phyloP scores from a whole-genome alignment of 2,888 invertebrate species.

The Drosophila nigricruria region DNA sequence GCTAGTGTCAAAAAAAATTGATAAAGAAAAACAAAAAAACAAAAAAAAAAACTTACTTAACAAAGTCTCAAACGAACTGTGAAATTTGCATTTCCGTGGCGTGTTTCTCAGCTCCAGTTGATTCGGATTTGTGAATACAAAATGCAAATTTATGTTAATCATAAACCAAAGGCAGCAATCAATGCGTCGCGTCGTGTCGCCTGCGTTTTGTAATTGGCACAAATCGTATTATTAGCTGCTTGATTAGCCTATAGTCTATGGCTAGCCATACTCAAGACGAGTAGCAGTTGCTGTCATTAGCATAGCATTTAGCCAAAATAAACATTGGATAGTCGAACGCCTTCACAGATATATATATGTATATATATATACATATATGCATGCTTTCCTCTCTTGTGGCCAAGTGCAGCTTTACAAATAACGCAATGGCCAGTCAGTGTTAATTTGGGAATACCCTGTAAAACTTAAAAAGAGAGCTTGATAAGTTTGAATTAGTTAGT shows the following conservation, averaged over 20 bases:
- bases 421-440: constrained; percentile 25
- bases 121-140: constrained; percentile 14
- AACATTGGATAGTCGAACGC: constrained; percentile 36
- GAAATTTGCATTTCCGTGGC: constrained; percentile 41
- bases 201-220: constrained; percentile 49
- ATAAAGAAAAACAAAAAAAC: background rate
- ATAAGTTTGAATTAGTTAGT: background rate
- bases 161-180: background rate
- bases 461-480: too few relatives aligned
- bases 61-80: background rate
- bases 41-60: constrained; percentile 8
- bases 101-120: constrained; percentile 10
- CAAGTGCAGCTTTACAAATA: constrained; percentile 46
- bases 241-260: constrained; percentile 32
- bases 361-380: background rate
- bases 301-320: constrained; percentile 50
- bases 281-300: constrained; percentile 51
- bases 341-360: constrained; percentile 13
- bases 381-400: constrained; percentile 1
- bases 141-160: constrained; percentile 45
- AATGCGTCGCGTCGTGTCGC: constrained; percentile 9
- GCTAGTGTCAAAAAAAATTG: constrained; percentile 19
- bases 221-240: constrained; percentile 48
- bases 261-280: constrained; percentile 29
- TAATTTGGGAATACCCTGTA: constrained; percentile 16